Evolutionary conservation across 2,888 invertebrate genomes (phyloP), one percentile per base, ranked within the genome.

Genomic region (Cataglyphis cursor): DNA sequence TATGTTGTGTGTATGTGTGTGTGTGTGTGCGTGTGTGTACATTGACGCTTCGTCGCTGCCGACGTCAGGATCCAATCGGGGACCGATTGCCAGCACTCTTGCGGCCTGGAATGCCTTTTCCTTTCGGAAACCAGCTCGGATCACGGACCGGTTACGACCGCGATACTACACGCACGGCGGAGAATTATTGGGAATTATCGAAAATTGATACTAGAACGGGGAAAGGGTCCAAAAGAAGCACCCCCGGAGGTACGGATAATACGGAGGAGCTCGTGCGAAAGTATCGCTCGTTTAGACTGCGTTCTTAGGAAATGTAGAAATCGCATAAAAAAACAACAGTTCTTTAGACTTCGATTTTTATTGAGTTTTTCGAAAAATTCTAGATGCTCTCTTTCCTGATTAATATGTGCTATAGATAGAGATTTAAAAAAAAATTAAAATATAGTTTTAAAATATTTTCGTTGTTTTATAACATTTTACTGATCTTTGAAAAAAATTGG

Each of bases 101-200:
- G 84, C 85, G 75, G 81, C 85, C 85, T 86, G 89, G 90, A 90
- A 90, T 90, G 90, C 90, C 90, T 90, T 90, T 90, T 90, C 90
- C 90, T 90, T 90, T 90, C 90, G 87, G 90, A 90, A 89, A 89
- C 78, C 90, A 85, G 85, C 86, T 86, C 83, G 87, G 85, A 88
- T 87, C 51, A 74, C 62, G 80, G 80, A 82, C 75, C 75, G 65
- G 82, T 65, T 76, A 44, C n/a, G 21, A 62, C 57, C 54, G 31
- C 78, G 62, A 31, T 57, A 41, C 24, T 66, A 78, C 82, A 65
- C 54, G 48, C 41, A 54, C 70, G 75, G 61, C 78, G 54, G 62
- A 54, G 83, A 75, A 82, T 81, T 54, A 61, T 59, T 76, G 57
- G 80, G 59, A 68, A 78, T 82, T 88, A 83, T 57, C 31, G 83